Percentiles rank a stretch among this genome's conserved stretches.
Conservation (phyloP, 2,113 vertebrate species). For the Mobula hypostoma region DNA sequence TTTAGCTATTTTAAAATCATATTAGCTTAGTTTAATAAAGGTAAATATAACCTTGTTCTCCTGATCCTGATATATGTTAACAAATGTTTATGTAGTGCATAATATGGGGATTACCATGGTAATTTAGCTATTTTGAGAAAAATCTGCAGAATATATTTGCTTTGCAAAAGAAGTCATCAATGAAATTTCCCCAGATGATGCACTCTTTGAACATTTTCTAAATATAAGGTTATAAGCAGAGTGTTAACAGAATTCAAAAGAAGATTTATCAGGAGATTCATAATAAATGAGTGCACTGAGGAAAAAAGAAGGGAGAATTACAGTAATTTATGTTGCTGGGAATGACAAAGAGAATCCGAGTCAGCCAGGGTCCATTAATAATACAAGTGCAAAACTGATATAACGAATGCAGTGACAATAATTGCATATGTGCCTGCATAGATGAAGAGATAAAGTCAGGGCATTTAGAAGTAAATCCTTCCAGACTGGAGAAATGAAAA, state of each 20-base stretch:
- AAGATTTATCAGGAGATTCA: neutral
- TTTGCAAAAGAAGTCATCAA: slow-evolving; percentile 14
- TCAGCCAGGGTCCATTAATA: slow-evolving; percentile 25
- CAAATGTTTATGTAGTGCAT: neutral
- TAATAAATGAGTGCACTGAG: slow-evolving; percentile 8
- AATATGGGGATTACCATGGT: slow-evolving; percentile 7
- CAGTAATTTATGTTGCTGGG: slow-evolving; percentile 13
- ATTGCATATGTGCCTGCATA: neutral
- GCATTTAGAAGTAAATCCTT: neutral
- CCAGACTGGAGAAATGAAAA: neutral
- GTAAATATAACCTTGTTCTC: slow-evolving; percentile 21
- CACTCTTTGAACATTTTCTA: slow-evolving; percentile 15
- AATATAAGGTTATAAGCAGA: neutral
- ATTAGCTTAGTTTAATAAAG: slow-evolving; percentile 23
- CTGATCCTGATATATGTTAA: slow-evolving; percentile 26
- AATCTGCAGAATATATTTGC: slow-evolving; percentile 9
- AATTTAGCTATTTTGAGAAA: neutral
- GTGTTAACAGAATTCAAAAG: neutral
- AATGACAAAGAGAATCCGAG: neutral
- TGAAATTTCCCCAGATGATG: neutral
- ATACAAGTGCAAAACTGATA: slow-evolving; percentile 33
- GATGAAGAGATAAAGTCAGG: neutral
- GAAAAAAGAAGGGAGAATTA: slow-evolving; percentile 9
- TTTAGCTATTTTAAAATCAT: slow-evolving; percentile 24
- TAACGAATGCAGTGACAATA: slow-evolving; percentile 8